Percentiles rank a stretch among this genome's conserved stretches.
Evolutionary conservation across 2,797 vertebrate species (phyloP).

Genomic region (Semaprochilodus insignis): DNA sequence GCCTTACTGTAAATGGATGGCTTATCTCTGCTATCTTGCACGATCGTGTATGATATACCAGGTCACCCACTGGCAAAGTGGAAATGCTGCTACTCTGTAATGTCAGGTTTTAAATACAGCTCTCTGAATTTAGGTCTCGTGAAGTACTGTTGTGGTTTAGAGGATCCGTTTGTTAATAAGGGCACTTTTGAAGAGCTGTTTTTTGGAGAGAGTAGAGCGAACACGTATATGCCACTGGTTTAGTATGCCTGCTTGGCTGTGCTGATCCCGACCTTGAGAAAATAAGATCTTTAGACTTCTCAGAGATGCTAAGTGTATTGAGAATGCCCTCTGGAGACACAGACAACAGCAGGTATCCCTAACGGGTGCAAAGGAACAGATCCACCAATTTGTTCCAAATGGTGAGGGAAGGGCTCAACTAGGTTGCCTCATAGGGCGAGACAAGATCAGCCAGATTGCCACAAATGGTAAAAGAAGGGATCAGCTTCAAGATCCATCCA

Average conservation of each 20-base stretch:
- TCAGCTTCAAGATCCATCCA: neutral
- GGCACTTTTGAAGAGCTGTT: constrained; percentile 1
- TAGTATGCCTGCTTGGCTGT: neutral
- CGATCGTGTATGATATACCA: constrained; percentile 36
- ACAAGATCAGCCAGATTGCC: neutral
- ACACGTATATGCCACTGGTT: neutral
- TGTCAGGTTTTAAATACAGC: constrained; percentile 1
- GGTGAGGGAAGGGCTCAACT: neutral
- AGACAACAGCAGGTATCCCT: neutral
- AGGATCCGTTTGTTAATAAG: constrained; percentile 30
- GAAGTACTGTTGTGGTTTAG: constrained; percentile 11
- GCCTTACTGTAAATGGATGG: constrained; percentile 56
- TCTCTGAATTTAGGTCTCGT: neutral
- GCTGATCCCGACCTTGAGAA: constrained; percentile 12
- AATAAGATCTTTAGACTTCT: constrained; percentile 18
- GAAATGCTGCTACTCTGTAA: constrained; percentile 21
- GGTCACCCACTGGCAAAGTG: constrained; percentile 40
- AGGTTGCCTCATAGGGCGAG: neutral
- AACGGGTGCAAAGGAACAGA: neutral
- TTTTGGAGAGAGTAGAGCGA: neutral
- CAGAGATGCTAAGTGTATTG: constrained; percentile 16
- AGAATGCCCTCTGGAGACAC: neutral
- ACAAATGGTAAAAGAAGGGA: neutral
- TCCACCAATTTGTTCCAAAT: neutral
- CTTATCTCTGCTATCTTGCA: constrained; percentile 51